These are phyloP conservation scores for Lymantria monacha DNA, from an alignment of 2,888 invertebrate species.

Conservation along the genomic window DNA sequence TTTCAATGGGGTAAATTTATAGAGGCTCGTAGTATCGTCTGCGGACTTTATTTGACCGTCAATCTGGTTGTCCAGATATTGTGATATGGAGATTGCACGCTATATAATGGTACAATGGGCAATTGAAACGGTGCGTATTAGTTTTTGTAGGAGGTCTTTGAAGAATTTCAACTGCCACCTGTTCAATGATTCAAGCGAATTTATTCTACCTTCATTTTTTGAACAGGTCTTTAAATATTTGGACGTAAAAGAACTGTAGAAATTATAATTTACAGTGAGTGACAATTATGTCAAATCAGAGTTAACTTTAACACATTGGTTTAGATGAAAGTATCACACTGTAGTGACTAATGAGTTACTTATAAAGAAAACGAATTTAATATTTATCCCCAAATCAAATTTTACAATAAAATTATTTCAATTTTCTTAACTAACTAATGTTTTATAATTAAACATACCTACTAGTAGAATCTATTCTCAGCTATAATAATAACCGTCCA, in stretches of 20 bases:
- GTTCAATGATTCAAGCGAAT: no score
- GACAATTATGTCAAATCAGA: no score
- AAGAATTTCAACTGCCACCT: not conserved
- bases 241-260: no score
- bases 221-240: no score
- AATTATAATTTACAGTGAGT: no score
- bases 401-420: no score
- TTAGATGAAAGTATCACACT: no score
- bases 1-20: slow-evolving; percentile 71
- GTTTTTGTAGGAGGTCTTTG: slow-evolving; percentile 24
- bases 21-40: slow-evolving; percentile 54
- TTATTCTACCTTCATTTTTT: no score
- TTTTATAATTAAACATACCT: not conserved
- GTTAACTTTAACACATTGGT: no score
- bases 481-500: slow-evolving; percentile 5
- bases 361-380: no score
- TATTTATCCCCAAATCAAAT: no score
- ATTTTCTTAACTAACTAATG: not conserved
- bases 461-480: slow-evolving; percentile 4
- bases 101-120: slow-evolving; percentile 49
- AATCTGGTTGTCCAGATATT: slow-evolving; percentile 49
- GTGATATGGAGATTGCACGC: slow-evolving; percentile 51
- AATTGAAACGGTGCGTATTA: slow-evolving; percentile 44
- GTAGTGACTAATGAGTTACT: no score
- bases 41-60: slow-evolving; percentile 61